Conservation (phyloP, 2,113 vertebrate genomes). For the Callocephalon fimbriatum region DNA sequence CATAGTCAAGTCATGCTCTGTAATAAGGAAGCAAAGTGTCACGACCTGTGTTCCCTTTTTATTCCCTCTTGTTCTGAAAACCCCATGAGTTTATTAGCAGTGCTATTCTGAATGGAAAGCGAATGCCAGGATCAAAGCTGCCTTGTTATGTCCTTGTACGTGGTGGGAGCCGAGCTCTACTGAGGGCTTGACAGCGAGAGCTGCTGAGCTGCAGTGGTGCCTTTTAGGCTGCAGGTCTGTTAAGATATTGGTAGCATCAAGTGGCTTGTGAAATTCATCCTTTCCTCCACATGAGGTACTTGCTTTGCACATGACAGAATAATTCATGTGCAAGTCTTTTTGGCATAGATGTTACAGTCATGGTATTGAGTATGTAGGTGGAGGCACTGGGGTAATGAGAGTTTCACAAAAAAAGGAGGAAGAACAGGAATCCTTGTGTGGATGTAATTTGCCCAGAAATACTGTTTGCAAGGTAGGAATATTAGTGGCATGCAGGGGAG, state of each 20-base stretch:
- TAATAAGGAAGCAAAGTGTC: not conserved
- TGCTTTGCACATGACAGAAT: not conserved
- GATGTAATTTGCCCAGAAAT: not conserved
- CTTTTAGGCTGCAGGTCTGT: not conserved
- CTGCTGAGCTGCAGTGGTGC: not conserved
- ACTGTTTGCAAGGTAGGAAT: not conserved
- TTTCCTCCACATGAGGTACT: not conserved
- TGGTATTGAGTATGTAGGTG: not conserved
- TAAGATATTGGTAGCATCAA: not conserved
- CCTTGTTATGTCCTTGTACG: not conserved
- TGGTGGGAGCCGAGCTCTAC: not conserved
- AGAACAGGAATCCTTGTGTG: not conserved
- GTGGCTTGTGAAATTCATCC: constrained; percentile 25
- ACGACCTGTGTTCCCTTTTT: not conserved
- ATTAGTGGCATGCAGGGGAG: constrained; percentile 19
- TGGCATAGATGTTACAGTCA: not conserved
- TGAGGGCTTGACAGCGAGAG: not conserved
- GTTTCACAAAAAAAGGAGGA: not conserved
- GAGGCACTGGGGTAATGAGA: not conserved
- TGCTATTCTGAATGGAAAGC: not conserved
- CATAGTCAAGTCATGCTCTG: not conserved
- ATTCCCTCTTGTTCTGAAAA: not conserved
- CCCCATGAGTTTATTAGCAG: not conserved
- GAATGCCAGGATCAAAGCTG: not conserved
- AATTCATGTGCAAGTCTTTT: not conserved